phyloP scores from a whole-genome alignment of 2,797 vertebrate genomes.

The Poeciliopsis presidionis region DNA sequence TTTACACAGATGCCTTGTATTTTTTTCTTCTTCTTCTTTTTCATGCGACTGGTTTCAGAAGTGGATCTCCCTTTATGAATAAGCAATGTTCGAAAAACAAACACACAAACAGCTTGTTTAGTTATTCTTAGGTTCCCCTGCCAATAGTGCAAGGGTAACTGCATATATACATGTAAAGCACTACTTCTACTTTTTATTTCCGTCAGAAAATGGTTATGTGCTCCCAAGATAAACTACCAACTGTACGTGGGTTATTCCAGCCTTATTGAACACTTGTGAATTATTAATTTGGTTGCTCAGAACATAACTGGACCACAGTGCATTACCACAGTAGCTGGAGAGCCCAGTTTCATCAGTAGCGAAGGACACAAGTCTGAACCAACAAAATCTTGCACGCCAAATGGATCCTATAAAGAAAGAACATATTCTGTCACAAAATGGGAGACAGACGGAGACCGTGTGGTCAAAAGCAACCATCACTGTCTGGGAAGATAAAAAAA shows the following conservation, averaged over 20 bases:
- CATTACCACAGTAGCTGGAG: conserved; percentile 45
- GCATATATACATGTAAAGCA: conserved; percentile 43
- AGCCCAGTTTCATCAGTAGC: conserved; percentile 36
- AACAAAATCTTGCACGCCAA: conserved; percentile 10
- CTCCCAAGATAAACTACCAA: conserved; percentile 42
- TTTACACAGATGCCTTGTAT: not conserved
- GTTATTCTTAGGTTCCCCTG: conserved; percentile 47
- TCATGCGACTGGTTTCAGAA: not conserved
- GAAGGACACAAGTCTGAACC: conserved; percentile 37
- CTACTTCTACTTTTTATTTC: conserved; percentile 49
- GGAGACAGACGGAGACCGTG: not conserved
- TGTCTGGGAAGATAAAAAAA: not conserved
- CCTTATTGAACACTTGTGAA: conserved; percentile 70
- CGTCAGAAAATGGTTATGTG: conserved; percentile 26
- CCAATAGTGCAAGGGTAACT: conserved; percentile 32
- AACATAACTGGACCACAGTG: conserved; percentile 65
- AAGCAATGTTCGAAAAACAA: conserved; percentile 16
- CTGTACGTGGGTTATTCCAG: conserved; percentile 50
- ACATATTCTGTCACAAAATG: conserved; percentile 13
- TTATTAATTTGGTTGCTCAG: conserved; percentile 74
- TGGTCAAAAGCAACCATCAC: not conserved
- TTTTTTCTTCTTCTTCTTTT: not conserved
- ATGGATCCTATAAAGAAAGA: conserved; percentile 22
- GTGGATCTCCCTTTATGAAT: conserved; percentile 16
- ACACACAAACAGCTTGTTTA: conserved; percentile 20